Conservation (phyloP, 53 echinoderm and acorn worm genomes). For the Temnopleurus reevesii region DNA sequence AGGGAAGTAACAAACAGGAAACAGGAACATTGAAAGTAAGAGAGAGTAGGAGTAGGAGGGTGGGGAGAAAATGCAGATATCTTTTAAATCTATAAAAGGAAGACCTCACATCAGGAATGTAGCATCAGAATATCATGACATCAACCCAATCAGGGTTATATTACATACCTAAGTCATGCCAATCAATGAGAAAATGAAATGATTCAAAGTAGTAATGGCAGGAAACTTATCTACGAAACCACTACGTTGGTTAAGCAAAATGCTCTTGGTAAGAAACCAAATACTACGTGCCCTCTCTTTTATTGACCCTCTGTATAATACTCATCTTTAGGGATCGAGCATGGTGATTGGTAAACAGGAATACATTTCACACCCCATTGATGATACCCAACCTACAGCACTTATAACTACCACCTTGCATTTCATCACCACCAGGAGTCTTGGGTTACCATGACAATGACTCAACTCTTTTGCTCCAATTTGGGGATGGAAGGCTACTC, state of each 20-base stretch:
- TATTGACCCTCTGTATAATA: background rate
- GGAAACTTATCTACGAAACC: background rate
- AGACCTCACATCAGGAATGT: no score
- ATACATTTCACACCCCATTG: background rate
- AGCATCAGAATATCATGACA: no score
- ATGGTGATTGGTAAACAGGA: background rate
- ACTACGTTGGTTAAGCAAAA: background rate
- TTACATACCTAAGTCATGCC: no score
- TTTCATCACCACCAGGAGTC: conserved; percentile 18
- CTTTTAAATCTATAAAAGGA: no score
- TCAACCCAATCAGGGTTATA: no score
- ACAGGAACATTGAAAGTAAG: background rate
- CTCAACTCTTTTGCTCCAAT: conserved; percentile 34
- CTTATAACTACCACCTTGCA: background rate
- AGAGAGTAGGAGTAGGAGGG: background rate
- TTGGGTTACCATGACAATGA: conserved; percentile 16
- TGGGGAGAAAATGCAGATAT: no score
- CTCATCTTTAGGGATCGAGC: background rate
- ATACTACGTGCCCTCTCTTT: background rate
- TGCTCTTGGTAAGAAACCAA: background rate
- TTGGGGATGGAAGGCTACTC: conserved; percentile 2
- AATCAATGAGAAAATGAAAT: background rate
- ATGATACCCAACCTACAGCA: background rate
- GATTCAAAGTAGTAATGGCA: background rate
- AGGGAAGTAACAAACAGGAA: background rate